Conservation (phyloP, 2,888 invertebrate species). For the Arge pagana region DNA sequence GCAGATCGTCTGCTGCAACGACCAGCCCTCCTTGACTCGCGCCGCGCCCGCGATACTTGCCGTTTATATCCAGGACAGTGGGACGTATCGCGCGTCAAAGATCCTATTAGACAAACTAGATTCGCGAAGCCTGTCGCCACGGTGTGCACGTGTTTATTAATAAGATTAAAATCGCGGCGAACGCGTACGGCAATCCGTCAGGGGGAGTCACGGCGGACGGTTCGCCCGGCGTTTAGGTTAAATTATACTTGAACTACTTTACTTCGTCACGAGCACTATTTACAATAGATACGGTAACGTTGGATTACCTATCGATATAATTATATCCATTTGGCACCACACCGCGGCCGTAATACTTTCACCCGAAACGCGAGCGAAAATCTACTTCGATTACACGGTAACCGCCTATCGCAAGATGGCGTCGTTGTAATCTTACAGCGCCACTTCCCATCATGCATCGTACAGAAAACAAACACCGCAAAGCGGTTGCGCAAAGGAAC, state of each 20-base stretch:
- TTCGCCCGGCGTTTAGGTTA: slow-evolving; percentile 52
- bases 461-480: slow-evolving; percentile 16
- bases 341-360: slow-evolving; percentile 15
- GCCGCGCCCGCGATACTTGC: slow-evolving; percentile 47
- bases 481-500: slow-evolving; percentile 18
- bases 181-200: slow-evolving; percentile 62
- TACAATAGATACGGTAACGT: slow-evolving; percentile 8
- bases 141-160: slow-evolving; percentile 69
- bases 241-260: slow-evolving; percentile 22
- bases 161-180: slow-evolving; percentile 69
- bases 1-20: slow-evolving; percentile 25
- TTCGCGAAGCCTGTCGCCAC: slow-evolving; percentile 74
- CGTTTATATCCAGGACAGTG: slow-evolving; percentile 21
- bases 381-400: slow-evolving; percentile 64
- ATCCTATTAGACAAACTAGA: slow-evolving; percentile 81
- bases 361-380: slow-evolving; percentile 43
- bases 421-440: slow-evolving; percentile 40
- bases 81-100: slow-evolving; percentile 65
- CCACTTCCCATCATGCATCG: slow-evolving; percentile 23
- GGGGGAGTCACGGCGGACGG: slow-evolving; percentile 70
- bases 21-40: slow-evolving; percentile 40
- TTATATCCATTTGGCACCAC: slow-evolving; percentile 21
- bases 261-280: slow-evolving; percentile 15
- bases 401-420: slow-evolving; percentile 79
- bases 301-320: slow-evolving; percentile 1